Base-by-base conservation (phyloP, 2,113 vertebrate genomes). In the Nycticorax nycticorax region DNA sequence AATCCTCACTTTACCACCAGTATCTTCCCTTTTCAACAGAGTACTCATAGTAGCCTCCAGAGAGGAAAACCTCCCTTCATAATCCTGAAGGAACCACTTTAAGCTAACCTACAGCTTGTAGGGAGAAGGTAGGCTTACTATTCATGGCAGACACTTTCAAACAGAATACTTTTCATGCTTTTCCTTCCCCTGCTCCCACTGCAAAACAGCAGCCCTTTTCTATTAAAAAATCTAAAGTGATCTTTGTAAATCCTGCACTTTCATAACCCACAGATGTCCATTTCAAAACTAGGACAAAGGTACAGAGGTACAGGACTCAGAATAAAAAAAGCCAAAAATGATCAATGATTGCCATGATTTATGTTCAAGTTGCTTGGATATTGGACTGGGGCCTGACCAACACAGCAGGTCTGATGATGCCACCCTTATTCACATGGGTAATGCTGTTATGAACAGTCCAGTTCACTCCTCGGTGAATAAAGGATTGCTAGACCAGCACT, bases 401-500 rank as follows among this genome's bases (percentile, higher is more conserved):
- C 56, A 39, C 55, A 93, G 85, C 52, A 64, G 56, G 37, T 75
- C 33, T 86, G 83, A 92, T 71, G 37, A 90, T 47, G 72, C 43
- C 63, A 73, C 74, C 60, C 56, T 77, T 89, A 60, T 64, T 78
- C 88, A 81, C 35, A 59, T 0, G 3, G 39, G 52, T 85, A 94
- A 91, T 69, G 52, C 69, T 90, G 85, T 78, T 78, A 92, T 5
- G 73, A 81, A 48, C 23, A 92, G 73, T 89, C 27, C 85, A 84
- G 73, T 52, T 93, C 71, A 41, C 41, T 63, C 57, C 32, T 72
- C 5, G 3, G 47, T 63, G 85, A 86, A 93, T 30, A 95, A 88
- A 92, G 53, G 69, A 85, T 88, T 96, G 88, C 50, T 92, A 93
- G 85, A 93, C 80, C 43, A 96, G 86, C 71, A 93, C 81, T 97